Conservation (phyloP, 1,140 invertebrate genomes). For the Bombus consobrinus region DNA sequence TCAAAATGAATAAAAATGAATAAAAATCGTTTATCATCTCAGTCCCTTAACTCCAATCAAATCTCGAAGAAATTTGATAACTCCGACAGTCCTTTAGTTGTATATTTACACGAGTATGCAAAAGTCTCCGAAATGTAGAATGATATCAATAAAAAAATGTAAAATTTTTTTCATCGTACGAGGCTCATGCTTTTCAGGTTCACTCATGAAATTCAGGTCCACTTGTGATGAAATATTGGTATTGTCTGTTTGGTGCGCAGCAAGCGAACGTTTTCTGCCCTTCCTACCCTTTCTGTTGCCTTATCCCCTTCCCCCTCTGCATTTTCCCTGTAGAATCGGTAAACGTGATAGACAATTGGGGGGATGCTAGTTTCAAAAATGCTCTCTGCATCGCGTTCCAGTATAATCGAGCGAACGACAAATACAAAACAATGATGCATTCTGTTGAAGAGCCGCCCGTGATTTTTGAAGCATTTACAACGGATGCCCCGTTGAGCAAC, state of each 20-base stretch:
- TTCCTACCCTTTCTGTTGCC: too few relatives aligned
- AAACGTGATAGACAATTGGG: conserved; percentile 32
- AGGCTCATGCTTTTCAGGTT: conserved; percentile 21
- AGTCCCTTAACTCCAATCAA: background rate
- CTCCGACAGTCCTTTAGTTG: background rate
- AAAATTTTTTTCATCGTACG: background rate
- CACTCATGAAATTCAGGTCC: conserved; percentile 49
- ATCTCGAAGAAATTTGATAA: too few relatives aligned
- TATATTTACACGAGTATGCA: too few relatives aligned
- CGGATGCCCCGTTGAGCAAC: conserved; percentile 43
- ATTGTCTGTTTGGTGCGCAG: conserved; percentile 35
- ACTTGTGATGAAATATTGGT: conserved; percentile 54
- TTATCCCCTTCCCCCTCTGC: background rate
- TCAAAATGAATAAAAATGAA: background rate
- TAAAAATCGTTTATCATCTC: too few relatives aligned
- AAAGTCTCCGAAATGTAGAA: background rate
- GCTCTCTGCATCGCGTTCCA: conserved; percentile 27
- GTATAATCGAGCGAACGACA: conserved; percentile 56
- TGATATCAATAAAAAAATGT: background rate
- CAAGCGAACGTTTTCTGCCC: conserved; percentile 6
- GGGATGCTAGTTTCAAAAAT: conserved; percentile 55
- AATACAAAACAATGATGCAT: conserved; percentile 54
- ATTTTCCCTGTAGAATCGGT: conserved; percentile 30
- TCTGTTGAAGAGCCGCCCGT: conserved; percentile 12
- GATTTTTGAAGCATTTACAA: conserved; percentile 65